A percentile compares a stretch with the other conserved stretches of the same genome.
Evolutionary conservation across 2,113 vertebrate species (phyloP).

Genomic region (Pandion haliaetus): DNA sequence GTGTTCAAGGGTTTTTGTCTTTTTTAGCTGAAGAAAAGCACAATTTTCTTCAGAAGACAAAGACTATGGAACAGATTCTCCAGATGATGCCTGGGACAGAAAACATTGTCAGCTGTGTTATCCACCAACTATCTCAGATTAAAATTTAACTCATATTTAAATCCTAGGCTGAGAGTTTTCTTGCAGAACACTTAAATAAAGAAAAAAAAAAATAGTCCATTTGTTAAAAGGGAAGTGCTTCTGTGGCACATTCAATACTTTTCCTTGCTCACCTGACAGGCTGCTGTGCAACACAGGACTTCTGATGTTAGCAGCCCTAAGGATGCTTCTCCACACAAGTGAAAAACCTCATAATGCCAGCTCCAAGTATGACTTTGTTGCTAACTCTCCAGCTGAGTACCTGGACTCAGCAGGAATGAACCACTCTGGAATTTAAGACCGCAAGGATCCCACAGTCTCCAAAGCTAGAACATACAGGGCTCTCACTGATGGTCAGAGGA

Average conservation of each 20-base stretch:
- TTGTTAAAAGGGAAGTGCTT: not conserved
- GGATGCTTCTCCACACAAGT: not conserved
- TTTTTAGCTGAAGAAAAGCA: not conserved
- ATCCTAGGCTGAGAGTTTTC: not conserved
- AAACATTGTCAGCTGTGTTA: not conserved
- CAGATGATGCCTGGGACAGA: not conserved
- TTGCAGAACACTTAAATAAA: not conserved
- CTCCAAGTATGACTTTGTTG: not conserved
- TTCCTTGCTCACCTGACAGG: not conserved
- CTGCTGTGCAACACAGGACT: not conserved
- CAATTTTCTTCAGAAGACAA: not conserved
- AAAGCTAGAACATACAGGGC: not conserved
- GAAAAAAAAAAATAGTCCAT: not conserved
- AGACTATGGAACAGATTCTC: not conserved
- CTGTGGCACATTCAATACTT: not conserved
- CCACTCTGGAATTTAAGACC: not conserved
- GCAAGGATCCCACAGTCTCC: not conserved
- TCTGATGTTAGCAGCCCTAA: not conserved
- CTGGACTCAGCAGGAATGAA: not conserved
- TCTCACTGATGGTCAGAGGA: not conserved
- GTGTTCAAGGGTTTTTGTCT: not conserved
- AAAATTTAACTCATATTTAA: not conserved
- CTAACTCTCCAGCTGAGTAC: not conserved
- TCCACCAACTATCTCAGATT: not conserved
- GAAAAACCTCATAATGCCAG: not conserved